Conservation (phyloP, 1,140 invertebrate species). For the Cecropterus lyciades region DNA sequence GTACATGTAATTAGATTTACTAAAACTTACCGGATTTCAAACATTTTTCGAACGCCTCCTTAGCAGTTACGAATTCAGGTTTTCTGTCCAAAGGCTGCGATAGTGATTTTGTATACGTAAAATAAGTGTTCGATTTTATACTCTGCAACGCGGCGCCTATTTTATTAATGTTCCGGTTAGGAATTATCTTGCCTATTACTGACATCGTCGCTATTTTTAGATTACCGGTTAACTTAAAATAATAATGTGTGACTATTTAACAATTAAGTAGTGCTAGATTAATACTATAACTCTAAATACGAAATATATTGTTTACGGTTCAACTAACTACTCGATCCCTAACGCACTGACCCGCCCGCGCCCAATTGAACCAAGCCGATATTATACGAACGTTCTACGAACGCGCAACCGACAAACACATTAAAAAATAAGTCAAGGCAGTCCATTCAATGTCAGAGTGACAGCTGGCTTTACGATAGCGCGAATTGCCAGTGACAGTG, state of each 20-base stretch:
- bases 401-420: too few relatives aligned
- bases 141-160: conserved; percentile 58
- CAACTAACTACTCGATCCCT: neutral
- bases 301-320: neutral
- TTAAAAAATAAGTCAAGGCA: too few relatives aligned
- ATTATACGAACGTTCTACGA: neutral
- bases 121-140: conserved; percentile 76
- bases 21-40: conserved; percentile 85
- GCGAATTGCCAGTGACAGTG: too few relatives aligned
- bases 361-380: neutral
- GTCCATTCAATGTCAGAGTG: too few relatives aligned
- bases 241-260: neutral
- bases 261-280: too few relatives aligned
- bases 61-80: conserved; percentile 79
- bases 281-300: neutral
- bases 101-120: conserved; percentile 83
- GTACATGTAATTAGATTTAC: conserved; percentile 22
- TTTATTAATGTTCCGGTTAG: conserved; percentile 60
- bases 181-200: conserved; percentile 67
- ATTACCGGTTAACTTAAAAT: neutral
- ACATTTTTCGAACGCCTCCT: conserved; percentile 82
- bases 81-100: conserved; percentile 83
- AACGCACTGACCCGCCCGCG: neutral
- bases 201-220: conserved; percentile 56
- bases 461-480: too few relatives aligned